Conservation (phyloP, 2,888 invertebrate genomes). For the Eristalis pertinax region DNA sequence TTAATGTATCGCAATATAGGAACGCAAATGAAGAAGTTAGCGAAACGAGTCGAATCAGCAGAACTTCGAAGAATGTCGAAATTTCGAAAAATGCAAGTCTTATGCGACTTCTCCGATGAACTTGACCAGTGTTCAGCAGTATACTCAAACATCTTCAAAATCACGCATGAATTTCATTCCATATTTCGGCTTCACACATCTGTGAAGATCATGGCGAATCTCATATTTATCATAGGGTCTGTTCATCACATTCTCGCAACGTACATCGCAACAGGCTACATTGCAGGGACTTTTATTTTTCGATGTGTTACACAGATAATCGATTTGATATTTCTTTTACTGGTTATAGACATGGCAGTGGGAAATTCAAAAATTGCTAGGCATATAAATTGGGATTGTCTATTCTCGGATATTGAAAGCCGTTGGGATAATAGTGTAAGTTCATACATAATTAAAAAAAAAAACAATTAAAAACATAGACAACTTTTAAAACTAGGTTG, state of each 20-base stretch:
- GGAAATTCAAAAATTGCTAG: slow-evolving; percentile 68
- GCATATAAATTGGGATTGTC: slow-evolving; percentile 75
- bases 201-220: slow-evolving; percentile 77
- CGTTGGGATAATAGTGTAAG: slow-evolving; percentile 78
- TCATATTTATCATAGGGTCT: slow-evolving; percentile 75
- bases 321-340: slow-evolving; percentile 75
- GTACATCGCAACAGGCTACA: slow-evolving; percentile 66
- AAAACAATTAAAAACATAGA: neutral
- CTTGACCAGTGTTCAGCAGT: slow-evolving; percentile 74
- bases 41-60: neutral
- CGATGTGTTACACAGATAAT: slow-evolving; percentile 74
- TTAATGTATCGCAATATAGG: slow-evolving; percentile 6
- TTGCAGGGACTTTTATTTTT: slow-evolving; percentile 69
- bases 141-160: slow-evolving; percentile 74
- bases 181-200: slow-evolving; percentile 76
- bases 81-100: slow-evolving; percentile 75
- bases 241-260: slow-evolving; percentile 75
- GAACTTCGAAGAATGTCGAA: slow-evolving; percentile 50
- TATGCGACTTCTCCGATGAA: slow-evolving; percentile 76
- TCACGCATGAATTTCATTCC: slow-evolving; percentile 73
- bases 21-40: neutral
- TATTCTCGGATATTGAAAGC: slow-evolving; percentile 77
- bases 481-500: slow-evolving; percentile 27
- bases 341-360: slow-evolving; percentile 75
- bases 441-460: neutral